A percentile compares a stretch with the other conserved stretches of the same genome.
Conservation (phyloP, 2,888 invertebrate genomes). For the Epinotia ramella region DNA sequence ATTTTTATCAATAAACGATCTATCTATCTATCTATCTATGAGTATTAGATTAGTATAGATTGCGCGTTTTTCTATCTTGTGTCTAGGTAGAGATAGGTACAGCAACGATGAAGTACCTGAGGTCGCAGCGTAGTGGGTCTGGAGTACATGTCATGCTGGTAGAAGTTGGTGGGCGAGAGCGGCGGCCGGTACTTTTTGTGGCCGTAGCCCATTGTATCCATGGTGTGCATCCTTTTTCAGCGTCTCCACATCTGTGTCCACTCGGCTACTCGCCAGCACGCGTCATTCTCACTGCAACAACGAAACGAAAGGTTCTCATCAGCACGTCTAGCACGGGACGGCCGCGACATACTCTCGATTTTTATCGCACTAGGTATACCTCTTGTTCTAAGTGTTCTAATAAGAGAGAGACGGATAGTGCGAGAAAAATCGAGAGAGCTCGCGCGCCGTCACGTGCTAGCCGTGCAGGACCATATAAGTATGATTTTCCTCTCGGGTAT, state of each 20-base stretch:
- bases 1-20: too few species aligned
- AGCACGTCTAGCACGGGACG: too few species aligned
- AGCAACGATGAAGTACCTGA: conserved; percentile 65
- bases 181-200: conserved; percentile 87
- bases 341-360: too few species aligned
- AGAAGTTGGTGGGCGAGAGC: conserved; percentile 85
- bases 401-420: too few species aligned
- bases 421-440: too few species aligned
- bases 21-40: too few species aligned
- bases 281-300: conserved; percentile 44
- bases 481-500: not conserved
- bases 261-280: conserved; percentile 22
- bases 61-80: too few species aligned
- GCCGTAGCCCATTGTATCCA: conserved; percentile 87
- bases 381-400: too few species aligned
- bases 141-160: conserved; percentile 84
- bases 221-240: conserved; percentile 74
- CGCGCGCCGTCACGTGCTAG: too few species aligned
- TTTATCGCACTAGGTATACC: too few species aligned
- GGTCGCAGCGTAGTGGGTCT: conserved; percentile 80
- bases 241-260: conserved; percentile 47
- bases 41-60: too few species aligned
- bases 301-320: not conserved
- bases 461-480: too few species aligned
- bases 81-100: not conserved